Percentiles rank a stretch among this genome's conserved stretches.
phyloP scores from a whole-genome alignment of 2,888 invertebrate species.

The Harmothoe impar region DNA sequence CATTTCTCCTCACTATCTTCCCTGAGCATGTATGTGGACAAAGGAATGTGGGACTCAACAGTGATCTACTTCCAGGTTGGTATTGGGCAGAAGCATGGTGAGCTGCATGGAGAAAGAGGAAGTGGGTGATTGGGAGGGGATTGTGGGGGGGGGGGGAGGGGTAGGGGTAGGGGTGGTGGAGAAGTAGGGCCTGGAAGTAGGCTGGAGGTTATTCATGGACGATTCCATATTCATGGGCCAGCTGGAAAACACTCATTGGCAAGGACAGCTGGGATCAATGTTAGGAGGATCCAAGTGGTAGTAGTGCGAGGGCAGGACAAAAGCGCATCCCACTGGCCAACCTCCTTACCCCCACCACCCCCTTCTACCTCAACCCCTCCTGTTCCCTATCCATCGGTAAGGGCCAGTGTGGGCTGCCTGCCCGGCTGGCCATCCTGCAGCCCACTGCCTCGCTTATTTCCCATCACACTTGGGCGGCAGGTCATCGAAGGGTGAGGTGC shows the following conservation, averaged over 20 bases:
- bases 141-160: background rate
- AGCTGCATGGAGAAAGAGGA: background rate
- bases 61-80: too few relatives aligned
- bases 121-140: background rate
- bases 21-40: background rate
- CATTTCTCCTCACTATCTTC: background rate
- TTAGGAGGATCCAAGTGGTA: constrained; percentile 27
- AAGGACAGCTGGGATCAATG: constrained; percentile 59
- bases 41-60: background rate
- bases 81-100: background rate
- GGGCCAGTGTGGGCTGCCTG: background rate
- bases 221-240: constrained; percentile 61
- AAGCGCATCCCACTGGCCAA: background rate
- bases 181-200: background rate
- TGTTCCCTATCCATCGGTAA: constrained; percentile 1
- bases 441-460: constrained; percentile 49
- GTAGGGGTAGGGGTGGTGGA: background rate
- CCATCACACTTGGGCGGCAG: constrained; percentile 31
- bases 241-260: constrained; percentile 53
- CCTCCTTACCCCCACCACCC: background rate
- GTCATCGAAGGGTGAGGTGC: constrained; percentile 11
- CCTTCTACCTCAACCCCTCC: background rate
- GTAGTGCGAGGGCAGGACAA: background rate
- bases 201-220: constrained; percentile 3
- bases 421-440: background rate